Evolutionary conservation across 2,113 vertebrate genomes (phyloP).

Genomic region (Felis chaus): DNA sequence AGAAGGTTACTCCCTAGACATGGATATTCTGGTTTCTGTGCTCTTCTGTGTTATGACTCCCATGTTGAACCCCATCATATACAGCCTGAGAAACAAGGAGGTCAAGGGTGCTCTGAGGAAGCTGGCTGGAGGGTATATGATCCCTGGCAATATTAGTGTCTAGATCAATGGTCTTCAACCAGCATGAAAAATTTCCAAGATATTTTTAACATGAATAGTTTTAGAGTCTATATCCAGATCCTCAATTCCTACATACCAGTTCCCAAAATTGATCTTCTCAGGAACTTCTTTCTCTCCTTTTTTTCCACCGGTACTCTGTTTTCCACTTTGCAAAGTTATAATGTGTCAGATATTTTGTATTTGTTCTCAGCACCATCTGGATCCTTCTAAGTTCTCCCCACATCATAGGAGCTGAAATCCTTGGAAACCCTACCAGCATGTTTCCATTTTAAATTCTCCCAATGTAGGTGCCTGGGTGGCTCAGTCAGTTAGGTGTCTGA

Average conservation of each 20-base stretch:
- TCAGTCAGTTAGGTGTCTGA: too few species aligned
- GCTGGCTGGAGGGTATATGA: not conserved
- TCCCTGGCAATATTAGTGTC: not conserved
- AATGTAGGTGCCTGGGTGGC: not conserved
- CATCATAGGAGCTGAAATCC: not conserved
- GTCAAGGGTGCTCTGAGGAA: conserved; percentile 37
- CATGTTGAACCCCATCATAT: conserved; percentile 63
- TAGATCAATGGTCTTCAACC: not conserved
- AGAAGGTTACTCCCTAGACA: conserved; percentile 21
- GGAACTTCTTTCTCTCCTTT: not conserved
- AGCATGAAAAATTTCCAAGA: not conserved
- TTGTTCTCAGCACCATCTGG: not conserved
- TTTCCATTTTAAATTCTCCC: not conserved
- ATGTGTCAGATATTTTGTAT: not conserved
- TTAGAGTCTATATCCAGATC: not conserved
- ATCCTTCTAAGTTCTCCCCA: not conserved
- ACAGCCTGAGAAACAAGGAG: conserved; percentile 60
- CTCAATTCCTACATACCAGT: not conserved
- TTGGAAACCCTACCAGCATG: not conserved
- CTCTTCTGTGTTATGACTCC: conserved; percentile 51
- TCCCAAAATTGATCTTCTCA: not conserved
- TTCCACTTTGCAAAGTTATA: not conserved
- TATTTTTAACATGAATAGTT: not conserved
- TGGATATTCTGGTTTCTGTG: conserved; percentile 58
- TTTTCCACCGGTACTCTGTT: not conserved